Evolutionary conservation across 2,888 invertebrate genomes (phyloP), one percentile per base, ranked within the genome.

Genomic region (Caenorhabditis sp.): DNA sequence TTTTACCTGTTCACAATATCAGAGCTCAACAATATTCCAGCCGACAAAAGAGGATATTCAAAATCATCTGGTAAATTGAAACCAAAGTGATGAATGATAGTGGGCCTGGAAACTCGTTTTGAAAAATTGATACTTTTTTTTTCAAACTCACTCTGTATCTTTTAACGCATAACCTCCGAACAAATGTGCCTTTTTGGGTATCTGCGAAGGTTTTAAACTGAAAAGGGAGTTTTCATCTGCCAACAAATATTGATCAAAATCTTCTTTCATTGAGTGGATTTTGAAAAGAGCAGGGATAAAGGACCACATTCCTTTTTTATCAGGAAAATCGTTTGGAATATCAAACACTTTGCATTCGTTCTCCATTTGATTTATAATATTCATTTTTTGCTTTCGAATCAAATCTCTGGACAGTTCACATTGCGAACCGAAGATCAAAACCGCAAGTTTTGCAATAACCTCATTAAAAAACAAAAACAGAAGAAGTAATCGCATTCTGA

Each of bases 21-120:
- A 51, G 53, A 59, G 12, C 21, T 43, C 14, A 43, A 17, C 8
- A 63, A 4, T 23, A 70, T 50, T 6, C 69, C 75, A 49, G 69
- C 63, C 19, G 64, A 60, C 2, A 75, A 37, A 14, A 67, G 19
- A 5, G 72, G 69, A 49, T 78, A 74, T 26, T 21, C n/a, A 19
- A 75, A 72, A n/a, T 26, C 43, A 5, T 61, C 19, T 1, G 74
- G 67, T 93, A 62, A 91, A 78, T 85, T 77, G 82, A 91, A 91
- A 87, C 92, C 91, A 6, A 92, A 92, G 90, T 96, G 95, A 89
- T 96, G 95, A 79, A 95, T 94, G 74, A 96, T 95, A 1, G 94
- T 93, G 0, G 94, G 92, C 84, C 93, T 92, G 62, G 90, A 90
- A 49, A 23, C 27, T 64, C 4, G n/a, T 36, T 50, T 43, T 21